Evolutionary conservation across 2,113 vertebrate genomes (phyloP).

Genomic region (Psittacula cyanocephala): DNA sequence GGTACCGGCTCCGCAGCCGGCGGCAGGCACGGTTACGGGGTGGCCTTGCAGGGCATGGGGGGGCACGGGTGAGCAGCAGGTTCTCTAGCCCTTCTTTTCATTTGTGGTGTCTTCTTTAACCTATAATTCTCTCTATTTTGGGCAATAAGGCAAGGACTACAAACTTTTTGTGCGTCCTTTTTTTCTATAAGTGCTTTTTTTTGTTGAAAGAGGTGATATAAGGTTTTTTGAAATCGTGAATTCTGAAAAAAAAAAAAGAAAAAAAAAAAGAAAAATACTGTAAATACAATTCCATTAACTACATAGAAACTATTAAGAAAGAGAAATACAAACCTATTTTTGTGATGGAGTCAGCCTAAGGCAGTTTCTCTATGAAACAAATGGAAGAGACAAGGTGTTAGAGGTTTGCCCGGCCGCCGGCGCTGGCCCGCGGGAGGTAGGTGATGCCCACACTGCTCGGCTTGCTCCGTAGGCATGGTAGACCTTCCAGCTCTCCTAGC

Average conservation of each 20-base stretch:
- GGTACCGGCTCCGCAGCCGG: conserved; percentile 63
- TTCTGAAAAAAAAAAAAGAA: conserved; percentile 82
- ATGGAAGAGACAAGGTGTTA: conserved; percentile 20
- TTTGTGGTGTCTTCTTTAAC: conserved; percentile 88
- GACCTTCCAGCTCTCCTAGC: conserved; percentile 82
- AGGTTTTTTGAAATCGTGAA: conserved; percentile 90
- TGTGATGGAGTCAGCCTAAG: conserved; percentile 90
- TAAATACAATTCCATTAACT: conserved; percentile 99
- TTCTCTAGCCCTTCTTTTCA: conserved; percentile 84
- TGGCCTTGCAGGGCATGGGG: conserved; percentile 70
- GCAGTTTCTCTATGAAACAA: conserved; percentile 79
- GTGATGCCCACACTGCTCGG: conserved; percentile 47
- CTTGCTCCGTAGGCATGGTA: conserved; percentile 80
- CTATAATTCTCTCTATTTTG: conserved; percentile 96
- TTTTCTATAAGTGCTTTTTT: conserved; percentile 98
- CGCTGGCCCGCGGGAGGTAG: conserved; percentile 68
- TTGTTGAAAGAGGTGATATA: conserved; percentile 90
- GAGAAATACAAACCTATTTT: conserved; percentile 93
- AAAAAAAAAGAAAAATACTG: conserved; percentile 81
- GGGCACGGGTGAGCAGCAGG: conserved; percentile 80
- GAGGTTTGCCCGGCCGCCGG: conserved; percentile 65
- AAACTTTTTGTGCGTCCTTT: conserved; percentile 92
- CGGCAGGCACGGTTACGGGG: background rate
- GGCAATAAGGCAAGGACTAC: conserved; percentile 99
- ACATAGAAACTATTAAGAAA: conserved; percentile 93